Percentiles rank a stretch among this genome's conserved stretches.
These are phyloP conservation scores for Natator depressus DNA, from an alignment of 2,113 vertebrate species.

Conservation along the genomic window DNA sequence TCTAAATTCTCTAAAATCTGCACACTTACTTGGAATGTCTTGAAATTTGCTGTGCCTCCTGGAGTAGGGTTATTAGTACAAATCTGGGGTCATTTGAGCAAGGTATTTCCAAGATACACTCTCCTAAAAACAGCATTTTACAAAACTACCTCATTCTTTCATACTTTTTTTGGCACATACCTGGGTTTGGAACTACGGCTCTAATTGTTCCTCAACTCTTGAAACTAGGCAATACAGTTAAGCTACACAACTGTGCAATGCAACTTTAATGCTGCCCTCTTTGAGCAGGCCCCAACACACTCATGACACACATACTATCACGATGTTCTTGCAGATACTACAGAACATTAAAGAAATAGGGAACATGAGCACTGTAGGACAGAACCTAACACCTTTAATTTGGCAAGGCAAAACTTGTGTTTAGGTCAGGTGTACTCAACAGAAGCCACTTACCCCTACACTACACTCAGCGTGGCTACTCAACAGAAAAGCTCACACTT, in stretches of 20 bases:
- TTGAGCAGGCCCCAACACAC: not conserved
- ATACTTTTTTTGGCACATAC: not conserved
- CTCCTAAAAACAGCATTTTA: not conserved
- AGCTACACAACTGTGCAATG: not conserved
- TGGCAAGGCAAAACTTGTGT: not conserved
- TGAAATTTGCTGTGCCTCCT: not conserved
- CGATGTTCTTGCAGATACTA: not conserved
- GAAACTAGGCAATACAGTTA: not conserved
- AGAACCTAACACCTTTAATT: not conserved
- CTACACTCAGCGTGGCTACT: not conserved
- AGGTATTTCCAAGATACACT: not conserved
- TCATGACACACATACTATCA: not conserved
- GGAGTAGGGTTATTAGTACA: not conserved
- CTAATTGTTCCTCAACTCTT: not conserved
- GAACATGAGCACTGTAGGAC: not conserved
- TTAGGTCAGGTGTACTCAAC: not conserved
- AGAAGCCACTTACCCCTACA: not conserved
- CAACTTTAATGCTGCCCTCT: not conserved
- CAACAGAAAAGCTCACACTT: not conserved
- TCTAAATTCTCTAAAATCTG: not conserved
- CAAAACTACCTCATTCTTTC: not conserved
- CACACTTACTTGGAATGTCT: not conserved
- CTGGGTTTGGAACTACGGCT: not conserved
- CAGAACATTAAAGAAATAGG: not conserved
- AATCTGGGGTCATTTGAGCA: not conserved